Evolutionary conservation across 2,888 invertebrate genomes (phyloP).

Genomic region (Leptinotarsa juncta): DNA sequence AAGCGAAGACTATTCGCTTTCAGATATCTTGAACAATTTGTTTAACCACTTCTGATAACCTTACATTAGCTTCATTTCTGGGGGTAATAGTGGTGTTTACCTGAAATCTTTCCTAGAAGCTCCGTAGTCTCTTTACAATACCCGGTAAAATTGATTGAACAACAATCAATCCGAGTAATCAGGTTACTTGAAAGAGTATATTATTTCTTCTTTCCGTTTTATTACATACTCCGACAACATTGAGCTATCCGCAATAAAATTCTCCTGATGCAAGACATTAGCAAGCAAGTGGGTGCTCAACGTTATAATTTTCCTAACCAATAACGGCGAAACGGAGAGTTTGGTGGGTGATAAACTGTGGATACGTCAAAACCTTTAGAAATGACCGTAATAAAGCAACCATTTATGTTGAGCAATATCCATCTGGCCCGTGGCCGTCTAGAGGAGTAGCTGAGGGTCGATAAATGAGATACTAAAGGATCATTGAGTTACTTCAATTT

Average conservation of each 20-base stretch:
- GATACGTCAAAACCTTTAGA: slow-evolving; percentile 15
- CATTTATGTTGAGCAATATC: slow-evolving; percentile 20
- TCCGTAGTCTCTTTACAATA: neutral
- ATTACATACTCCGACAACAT: slow-evolving; percentile 13
- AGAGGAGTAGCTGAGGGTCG: slow-evolving; percentile 10
- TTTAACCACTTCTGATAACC: too few species aligned
- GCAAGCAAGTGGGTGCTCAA: slow-evolving; percentile 12
- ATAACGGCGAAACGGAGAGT: neutral
- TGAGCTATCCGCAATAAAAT: slow-evolving; percentile 4
- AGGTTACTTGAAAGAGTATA: neutral
- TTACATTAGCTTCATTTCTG: too few species aligned
- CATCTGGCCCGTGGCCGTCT: slow-evolving; percentile 19
- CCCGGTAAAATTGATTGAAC: slow-evolving; percentile 1
- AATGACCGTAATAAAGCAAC: slow-evolving; percentile 17
- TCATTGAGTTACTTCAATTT: slow-evolving; percentile 13
- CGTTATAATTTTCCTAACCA: slow-evolving; percentile 15
- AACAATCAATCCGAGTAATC: slow-evolving; percentile 8
- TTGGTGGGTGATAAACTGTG: slow-evolving; percentile 17
- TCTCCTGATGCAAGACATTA: slow-evolving; percentile 13
- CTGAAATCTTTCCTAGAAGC: neutral
- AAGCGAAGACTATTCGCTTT: too few species aligned
- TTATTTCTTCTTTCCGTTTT: neutral
- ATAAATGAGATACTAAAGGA: slow-evolving; percentile 18
- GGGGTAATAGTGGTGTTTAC: too few species aligned
- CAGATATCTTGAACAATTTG: too few species aligned